Evolutionary conservation across 2,113 vertebrate genomes (phyloP).

Genomic region (Egretta garzetta): DNA sequence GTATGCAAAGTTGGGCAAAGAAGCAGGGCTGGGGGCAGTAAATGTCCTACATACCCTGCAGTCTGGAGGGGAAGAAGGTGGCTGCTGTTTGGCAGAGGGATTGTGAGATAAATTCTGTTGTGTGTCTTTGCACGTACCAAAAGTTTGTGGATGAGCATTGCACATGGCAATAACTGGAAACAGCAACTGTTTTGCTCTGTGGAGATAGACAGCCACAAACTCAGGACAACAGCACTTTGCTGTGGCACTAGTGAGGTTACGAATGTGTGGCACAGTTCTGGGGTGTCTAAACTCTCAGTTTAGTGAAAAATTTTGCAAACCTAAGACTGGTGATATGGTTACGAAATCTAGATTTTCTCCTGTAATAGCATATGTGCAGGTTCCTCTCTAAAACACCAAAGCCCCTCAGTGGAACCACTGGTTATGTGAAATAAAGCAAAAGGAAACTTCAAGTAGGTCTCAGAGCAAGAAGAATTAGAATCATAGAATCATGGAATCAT

Average conservation of each 20-base stretch:
- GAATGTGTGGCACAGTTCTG: neutral
- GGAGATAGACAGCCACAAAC: neutral
- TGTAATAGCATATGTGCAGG: neutral
- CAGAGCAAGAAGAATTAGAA: neutral
- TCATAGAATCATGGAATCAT: too few relatives aligned
- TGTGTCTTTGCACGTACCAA: neutral
- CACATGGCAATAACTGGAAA: neutral
- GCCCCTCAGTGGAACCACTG: neutral
- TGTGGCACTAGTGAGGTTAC: neutral
- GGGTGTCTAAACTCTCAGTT: neutral
- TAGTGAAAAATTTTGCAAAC: neutral
- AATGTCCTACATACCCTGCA: neutral
- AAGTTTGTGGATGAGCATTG: neutral
- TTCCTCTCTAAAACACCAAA: neutral
- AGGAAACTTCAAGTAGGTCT: neutral
- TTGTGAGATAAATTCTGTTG: neutral
- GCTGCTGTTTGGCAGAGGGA: neutral
- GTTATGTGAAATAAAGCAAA: neutral
- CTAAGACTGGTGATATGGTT: neutral
- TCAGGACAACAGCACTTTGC: neutral
- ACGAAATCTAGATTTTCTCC: neutral
- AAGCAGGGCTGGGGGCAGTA: neutral
- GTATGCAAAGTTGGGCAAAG: neutral
- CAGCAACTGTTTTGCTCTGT: fast-evolving
- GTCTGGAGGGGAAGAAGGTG: neutral